phyloP scores from a whole-genome alignment of 2,113 vertebrate species.

The Capricornis sumatraensis region DNA sequence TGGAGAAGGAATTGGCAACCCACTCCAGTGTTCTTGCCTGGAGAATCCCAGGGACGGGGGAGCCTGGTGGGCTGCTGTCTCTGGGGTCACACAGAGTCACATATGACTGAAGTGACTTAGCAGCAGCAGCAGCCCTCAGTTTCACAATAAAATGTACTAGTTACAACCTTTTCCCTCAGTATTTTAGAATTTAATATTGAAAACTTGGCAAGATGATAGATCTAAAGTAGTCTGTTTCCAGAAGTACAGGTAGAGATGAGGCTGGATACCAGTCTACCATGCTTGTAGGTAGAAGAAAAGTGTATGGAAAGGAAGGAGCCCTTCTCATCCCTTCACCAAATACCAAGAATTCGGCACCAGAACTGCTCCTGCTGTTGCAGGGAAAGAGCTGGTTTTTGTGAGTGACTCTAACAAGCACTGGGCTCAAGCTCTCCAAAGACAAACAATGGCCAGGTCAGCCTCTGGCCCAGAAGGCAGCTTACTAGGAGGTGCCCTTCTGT shows the following conservation, averaged over 20 bases:
- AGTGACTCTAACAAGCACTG: neutral
- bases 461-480: neutral
- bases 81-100: too few relatives aligned
- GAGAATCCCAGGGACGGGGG: too few relatives aligned
- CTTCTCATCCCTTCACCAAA: neutral
- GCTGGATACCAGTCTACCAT: too few relatives aligned
- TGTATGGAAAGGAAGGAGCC: accelerated
- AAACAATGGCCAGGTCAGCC: neutral
- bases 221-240: neutral
- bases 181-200: neutral
- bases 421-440: neutral
- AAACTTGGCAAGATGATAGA: neutral
- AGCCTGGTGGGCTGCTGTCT: too few relatives aligned
- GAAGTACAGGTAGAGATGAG: neutral
- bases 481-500: neutral
- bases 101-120: too few relatives aligned
- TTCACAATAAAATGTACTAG: neutral
- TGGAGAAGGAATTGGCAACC: too few relatives aligned
- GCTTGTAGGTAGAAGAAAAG: neutral
- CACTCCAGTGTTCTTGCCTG: too few relatives aligned
- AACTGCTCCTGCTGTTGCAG: neutral
- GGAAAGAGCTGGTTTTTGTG: neutral
- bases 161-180: neutral
- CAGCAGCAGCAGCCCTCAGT: neutral
- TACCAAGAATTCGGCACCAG: neutral